Conservation (phyloP, 2,113 vertebrate species). For the Varanus salvator region DNA sequence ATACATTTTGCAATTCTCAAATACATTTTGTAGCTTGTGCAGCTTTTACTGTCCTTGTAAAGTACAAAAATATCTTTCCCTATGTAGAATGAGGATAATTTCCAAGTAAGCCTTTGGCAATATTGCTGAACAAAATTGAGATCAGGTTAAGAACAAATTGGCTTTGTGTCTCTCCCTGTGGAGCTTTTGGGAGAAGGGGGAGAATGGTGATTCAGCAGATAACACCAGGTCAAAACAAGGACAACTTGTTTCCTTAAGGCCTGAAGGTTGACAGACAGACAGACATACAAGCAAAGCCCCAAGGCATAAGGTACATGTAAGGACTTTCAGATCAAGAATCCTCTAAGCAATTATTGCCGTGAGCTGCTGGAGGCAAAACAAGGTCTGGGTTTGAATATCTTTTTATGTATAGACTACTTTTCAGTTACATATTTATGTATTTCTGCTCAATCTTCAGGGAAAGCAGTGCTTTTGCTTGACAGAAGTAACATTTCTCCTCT, state of each 20-base stretch:
- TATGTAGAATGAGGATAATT: constrained; percentile 52
- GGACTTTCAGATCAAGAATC: neutral
- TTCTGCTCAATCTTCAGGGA: neutral
- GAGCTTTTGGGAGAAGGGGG: constrained; percentile 35
- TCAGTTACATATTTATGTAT: neutral
- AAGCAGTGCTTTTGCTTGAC: neutral
- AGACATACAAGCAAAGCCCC: neutral
- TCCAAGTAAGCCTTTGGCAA: constrained; percentile 70
- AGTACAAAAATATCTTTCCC: constrained; percentile 49
- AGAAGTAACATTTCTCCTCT: neutral
- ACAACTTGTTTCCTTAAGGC: constrained; percentile 35
- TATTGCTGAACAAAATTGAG: constrained; percentile 53
- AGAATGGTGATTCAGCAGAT: constrained; percentile 57
- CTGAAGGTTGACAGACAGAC: constrained; percentile 6
- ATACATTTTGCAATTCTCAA: neutral
- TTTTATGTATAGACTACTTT: constrained; percentile 1
- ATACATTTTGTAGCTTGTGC: constrained; percentile 46
- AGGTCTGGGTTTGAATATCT: neutral
- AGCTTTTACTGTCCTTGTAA: constrained; percentile 29
- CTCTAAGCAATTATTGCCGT: neutral
- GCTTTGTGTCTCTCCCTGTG: constrained; percentile 61
- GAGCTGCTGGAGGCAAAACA: neutral
- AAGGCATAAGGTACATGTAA: neutral
- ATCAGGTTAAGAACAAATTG: constrained; percentile 71
- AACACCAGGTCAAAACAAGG: constrained; percentile 71